A percentile compares a stretch with the other conserved stretches of the same genome.
Conservation (phyloP, 2,888 invertebrate species). For the Dorcus parallelipipedus region DNA sequence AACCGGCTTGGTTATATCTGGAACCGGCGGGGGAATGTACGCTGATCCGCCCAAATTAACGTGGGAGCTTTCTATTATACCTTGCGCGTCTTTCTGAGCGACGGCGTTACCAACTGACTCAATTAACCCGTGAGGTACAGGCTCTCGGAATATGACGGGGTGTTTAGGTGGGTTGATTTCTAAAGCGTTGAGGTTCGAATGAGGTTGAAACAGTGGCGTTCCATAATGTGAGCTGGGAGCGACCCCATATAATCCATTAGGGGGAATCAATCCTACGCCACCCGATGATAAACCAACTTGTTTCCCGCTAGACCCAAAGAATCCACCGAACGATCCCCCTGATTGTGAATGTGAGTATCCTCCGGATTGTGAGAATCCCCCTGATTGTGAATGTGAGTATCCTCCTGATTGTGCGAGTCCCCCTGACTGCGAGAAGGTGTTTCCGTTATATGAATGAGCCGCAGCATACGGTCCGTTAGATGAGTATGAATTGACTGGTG, state of each 20-base stretch:
- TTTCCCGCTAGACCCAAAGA: slow-evolving; percentile 40
- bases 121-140: slow-evolving; percentile 67
- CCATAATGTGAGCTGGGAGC: slow-evolving; percentile 54
- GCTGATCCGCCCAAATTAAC: slow-evolving; percentile 44
- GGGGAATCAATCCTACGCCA: slow-evolving; percentile 54
- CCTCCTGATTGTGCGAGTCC: background rate
- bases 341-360: background rate
- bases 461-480: slow-evolving; percentile 43
- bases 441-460: slow-evolving; percentile 41
- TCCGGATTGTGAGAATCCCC: slow-evolving; percentile 5
- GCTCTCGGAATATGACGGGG: slow-evolving; percentile 71
- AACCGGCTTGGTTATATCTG: slow-evolving; percentile 46
- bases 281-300: slow-evolving; percentile 19
- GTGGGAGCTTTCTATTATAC: slow-evolving; percentile 53
- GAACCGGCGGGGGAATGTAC: slow-evolving; percentile 64
- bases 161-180: slow-evolving; percentile 53
- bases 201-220: slow-evolving; percentile 38
- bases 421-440: slow-evolving; percentile 30
- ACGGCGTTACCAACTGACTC: slow-evolving; percentile 64
- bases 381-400: background rate
- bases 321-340: slow-evolving; percentile 1
- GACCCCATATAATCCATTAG: slow-evolving; percentile 61
- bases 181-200: slow-evolving; percentile 35
- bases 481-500: slow-evolving; percentile 41
- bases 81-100: slow-evolving; percentile 60